Evolutionary conservation across 2,888 invertebrate species (phyloP).

Genomic region (Argyresthia goedartella): DNA sequence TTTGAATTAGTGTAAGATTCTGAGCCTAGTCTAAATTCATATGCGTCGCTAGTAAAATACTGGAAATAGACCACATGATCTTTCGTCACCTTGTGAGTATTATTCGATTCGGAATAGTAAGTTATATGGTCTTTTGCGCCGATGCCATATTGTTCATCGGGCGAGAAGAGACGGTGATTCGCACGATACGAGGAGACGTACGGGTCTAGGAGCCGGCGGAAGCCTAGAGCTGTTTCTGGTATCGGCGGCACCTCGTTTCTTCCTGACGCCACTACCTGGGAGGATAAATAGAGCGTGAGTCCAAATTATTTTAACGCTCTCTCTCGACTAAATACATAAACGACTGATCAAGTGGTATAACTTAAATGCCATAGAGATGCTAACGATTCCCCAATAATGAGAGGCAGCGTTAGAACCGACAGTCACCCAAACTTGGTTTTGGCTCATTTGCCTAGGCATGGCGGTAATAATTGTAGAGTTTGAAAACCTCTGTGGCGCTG

Average conservation of each 20-base stretch:
- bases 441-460: too few relatives aligned
- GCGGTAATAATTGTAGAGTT: too few relatives aligned
- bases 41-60: too few relatives aligned
- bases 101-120: conserved; percentile 40
- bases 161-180: conserved; percentile 38
- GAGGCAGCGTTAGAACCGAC: too few relatives aligned
- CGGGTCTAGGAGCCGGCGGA: conserved; percentile 42
- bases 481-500: too few relatives aligned
- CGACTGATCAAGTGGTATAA: too few relatives aligned
- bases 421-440: too few relatives aligned
- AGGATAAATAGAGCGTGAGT: not conserved
- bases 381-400: too few relatives aligned
- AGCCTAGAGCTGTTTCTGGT: conserved; percentile 35
- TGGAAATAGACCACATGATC: too few relatives aligned
- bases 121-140: conserved; percentile 59
- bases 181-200: conserved; percentile 48
- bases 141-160: conserved; percentile 48
- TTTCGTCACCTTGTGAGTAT: conserved; percentile 15
- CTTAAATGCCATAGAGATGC: too few relatives aligned
- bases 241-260: conserved; percentile 50
- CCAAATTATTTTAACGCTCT: not conserved
- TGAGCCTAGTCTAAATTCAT: too few relatives aligned
- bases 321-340: not conserved
- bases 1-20: too few relatives aligned
- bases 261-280: conserved; percentile 48